Evolutionary conservation across 2,113 vertebrate genomes (phyloP).

Genomic region (Melanotaenia duboulayi): DNA sequence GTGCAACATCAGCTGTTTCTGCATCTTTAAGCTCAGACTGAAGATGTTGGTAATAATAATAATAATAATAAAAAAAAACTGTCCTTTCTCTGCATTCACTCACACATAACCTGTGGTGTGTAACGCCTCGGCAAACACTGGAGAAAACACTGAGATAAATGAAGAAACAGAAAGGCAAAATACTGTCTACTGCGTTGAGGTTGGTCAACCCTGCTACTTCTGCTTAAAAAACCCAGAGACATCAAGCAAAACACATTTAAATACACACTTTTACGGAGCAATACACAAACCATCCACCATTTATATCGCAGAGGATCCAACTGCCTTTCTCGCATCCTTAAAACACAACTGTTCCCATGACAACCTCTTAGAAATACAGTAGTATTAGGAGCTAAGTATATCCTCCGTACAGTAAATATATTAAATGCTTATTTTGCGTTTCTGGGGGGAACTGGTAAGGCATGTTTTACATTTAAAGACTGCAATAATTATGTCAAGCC

Average conservation of each 20-base stretch:
- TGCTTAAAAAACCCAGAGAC: conserved; percentile 30
- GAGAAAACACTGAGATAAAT: conserved; percentile 15
- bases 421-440: conserved; percentile 26
- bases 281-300: conserved; percentile 5
- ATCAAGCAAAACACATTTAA: conserved; percentile 43
- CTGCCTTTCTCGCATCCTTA: conserved; percentile 56
- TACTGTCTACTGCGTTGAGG: conserved; percentile 56
- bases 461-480: conserved; percentile 65
- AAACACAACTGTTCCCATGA: conserved; percentile 51
- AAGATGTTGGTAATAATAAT: conserved; percentile 10
- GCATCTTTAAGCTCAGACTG: conserved; percentile 34
- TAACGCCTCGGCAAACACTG: conserved; percentile 22
- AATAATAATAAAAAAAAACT: not conserved
- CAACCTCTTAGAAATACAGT: conserved; percentile 64
- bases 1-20: conserved; percentile 58
- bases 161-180: conserved; percentile 45
- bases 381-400: conserved; percentile 18
- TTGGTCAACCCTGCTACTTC: conserved; percentile 41
- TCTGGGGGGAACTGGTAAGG: conserved; percentile 67
- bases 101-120: conserved; percentile 21
- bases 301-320: conserved; percentile 20
- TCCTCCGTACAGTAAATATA: conserved; percentile 59
- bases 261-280: conserved; percentile 33
- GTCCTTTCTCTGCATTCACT: conserved; percentile 58
- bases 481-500: conserved; percentile 62